phyloP scores from a whole-genome alignment of 1,140 invertebrate genomes.

The Bradynema listronoti region DNA sequence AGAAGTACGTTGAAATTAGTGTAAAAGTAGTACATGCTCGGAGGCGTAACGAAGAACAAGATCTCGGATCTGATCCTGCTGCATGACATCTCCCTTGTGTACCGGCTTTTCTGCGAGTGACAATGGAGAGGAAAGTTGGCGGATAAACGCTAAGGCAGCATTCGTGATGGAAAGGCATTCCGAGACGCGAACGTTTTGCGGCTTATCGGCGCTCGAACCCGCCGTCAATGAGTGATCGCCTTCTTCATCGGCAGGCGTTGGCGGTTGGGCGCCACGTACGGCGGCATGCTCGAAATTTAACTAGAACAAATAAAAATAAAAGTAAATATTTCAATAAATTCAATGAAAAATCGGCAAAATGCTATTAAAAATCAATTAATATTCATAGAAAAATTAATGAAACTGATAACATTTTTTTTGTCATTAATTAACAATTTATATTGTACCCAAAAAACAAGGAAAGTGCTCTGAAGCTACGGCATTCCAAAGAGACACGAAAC shows the following conservation, averaged over 20 bases:
- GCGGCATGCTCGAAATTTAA: constrained; percentile 31
- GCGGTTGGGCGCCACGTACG: constrained; percentile 19
- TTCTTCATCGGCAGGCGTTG: constrained; percentile 8
- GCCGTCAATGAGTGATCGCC: no score
- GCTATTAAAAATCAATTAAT: no score
- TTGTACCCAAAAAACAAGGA: no score
- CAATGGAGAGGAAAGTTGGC: not conserved
- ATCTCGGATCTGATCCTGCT: constrained; percentile 27
- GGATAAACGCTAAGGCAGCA: constrained; percentile 22
- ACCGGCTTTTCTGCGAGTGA: no score
- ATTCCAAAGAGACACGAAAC: no score
- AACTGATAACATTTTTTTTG: no score
- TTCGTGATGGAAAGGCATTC: constrained; percentile 39
- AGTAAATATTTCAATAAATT: no score
- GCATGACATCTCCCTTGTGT: constrained; percentile 25
- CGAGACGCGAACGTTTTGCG: constrained; percentile 14
- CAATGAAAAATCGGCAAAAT: no score
- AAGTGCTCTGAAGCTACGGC: no score
- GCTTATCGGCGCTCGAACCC: not conserved
- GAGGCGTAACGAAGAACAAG: constrained; percentile 17
- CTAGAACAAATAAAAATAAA: constrained; percentile 29
- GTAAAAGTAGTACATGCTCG: constrained; percentile 13
- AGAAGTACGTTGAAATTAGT: no score
- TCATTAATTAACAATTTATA: no score
- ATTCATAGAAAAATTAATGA: no score